Evolutionary conservation across 2,113 vertebrate genomes (phyloP).

Genomic region (Boulengeromyrus knoepffleri): DNA sequence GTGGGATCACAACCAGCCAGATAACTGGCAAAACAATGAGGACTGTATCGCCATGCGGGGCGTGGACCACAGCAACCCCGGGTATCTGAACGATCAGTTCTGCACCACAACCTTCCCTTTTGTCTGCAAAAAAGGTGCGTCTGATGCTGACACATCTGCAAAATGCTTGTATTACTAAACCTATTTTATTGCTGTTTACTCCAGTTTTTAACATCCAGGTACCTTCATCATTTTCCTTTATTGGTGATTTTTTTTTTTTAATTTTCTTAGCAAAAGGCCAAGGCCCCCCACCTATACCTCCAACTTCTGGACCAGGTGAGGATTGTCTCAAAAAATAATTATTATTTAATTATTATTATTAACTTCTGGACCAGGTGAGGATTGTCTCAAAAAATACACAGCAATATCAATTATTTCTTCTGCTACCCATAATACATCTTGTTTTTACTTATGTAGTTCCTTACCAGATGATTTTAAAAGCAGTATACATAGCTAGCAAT

Average conservation of each 20-base stretch:
- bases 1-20: constrained; percentile 52
- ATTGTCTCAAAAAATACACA: neutral
- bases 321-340: too few relatives aligned
- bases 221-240: neutral
- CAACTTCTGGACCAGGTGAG: constrained; percentile 62
- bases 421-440: neutral
- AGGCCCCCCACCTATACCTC: constrained; percentile 56
- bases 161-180: neutral
- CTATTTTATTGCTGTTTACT: neutral
- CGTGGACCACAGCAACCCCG: constrained; percentile 23
- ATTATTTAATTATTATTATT: too few relatives aligned
- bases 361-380: constrained; percentile 60
- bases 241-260: neutral
- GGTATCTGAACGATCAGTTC: constrained; percentile 51
- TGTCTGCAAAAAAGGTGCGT: constrained; percentile 61
- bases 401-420: neutral
- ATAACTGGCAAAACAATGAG: constrained; percentile 56
- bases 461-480: neutral
- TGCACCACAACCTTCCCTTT: constrained; percentile 47
- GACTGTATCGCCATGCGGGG: constrained; percentile 55
- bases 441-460: neutral
- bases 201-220: neutral
- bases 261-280: constrained; percentile 50
- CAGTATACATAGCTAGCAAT: neutral
- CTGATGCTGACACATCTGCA: neutral